A percentile compares a stretch with the other conserved stretches of the same genome.
These are phyloP conservation scores for Panopea generosa DNA, from an alignment of 2,888 invertebrate genomes.

Conservation along the genomic window DNA sequence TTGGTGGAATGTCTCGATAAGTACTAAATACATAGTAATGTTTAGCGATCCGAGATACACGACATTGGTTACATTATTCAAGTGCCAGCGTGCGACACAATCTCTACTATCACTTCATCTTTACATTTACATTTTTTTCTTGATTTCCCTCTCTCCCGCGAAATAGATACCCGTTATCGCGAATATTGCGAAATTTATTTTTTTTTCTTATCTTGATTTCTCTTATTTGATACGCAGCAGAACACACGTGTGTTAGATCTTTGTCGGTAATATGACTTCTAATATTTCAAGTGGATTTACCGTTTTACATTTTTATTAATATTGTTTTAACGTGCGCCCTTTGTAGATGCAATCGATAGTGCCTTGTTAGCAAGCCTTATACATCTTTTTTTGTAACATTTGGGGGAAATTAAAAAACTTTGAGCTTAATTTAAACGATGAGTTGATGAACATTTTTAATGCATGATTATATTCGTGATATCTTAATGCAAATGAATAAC, in stretches of 20 bases:
- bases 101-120: constrained; percentile 4
- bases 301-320: neutral
- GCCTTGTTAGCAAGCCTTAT: too few species aligned
- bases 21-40: neutral
- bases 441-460: too few species aligned
- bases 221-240: constrained; percentile 30
- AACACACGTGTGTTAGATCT: constrained; percentile 19
- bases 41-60: neutral
- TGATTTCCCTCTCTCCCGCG: neutral
- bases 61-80: neutral
- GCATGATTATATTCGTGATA: too few species aligned
- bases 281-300: constrained; percentile 6
- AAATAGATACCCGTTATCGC: neutral
- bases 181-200: constrained; percentile 1
- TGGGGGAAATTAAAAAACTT: too few species aligned
- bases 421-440: too few species aligned
- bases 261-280: constrained; percentile 29
- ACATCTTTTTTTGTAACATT: too few species aligned
- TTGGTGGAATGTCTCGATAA: constrained; percentile 1
- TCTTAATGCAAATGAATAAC: too few species aligned
- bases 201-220: constrained; percentile 38
- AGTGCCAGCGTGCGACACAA: constrained; percentile 11
- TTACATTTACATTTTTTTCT: neutral
- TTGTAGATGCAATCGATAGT: too few species aligned
- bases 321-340: neutral